Conservation (phyloP, 1,140 invertebrate species). For the Aphelenchoides besseyi region DNA sequence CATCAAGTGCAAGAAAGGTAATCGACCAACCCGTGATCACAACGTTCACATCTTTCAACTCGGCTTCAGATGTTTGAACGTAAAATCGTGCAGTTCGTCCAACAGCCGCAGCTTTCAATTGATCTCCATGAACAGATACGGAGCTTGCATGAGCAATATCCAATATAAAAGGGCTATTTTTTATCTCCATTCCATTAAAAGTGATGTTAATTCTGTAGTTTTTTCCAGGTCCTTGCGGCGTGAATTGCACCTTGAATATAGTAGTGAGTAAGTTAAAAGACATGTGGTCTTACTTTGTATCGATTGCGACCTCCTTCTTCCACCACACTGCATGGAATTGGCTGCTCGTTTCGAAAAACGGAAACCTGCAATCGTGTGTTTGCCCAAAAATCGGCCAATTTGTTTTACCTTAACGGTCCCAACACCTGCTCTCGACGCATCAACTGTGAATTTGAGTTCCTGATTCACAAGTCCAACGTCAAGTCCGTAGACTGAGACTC, state of each 20-base stretch:
- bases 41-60: constrained; percentile 64
- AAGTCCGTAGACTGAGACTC: constrained; percentile 72
- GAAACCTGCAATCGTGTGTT: constrained; percentile 67
- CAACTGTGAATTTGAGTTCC: constrained; percentile 78
- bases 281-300: too few species aligned
- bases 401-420: constrained; percentile 75
- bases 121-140: constrained; percentile 70
- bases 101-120: constrained; percentile 70
- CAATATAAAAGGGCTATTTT: constrained; percentile 70
- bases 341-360: constrained; percentile 72
- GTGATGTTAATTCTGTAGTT: constrained; percentile 84
- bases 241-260: constrained; percentile 86
- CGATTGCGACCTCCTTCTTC: constrained; percentile 73
- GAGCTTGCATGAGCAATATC: constrained; percentile 65
- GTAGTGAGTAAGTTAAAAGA: too few species aligned
- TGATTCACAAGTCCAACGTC: constrained; percentile 76
- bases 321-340: constrained; percentile 78
- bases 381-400: too few species aligned
- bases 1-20: constrained; percentile 28
- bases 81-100: constrained; percentile 69
- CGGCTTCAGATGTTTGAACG: constrained; percentile 66
- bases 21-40: constrained; percentile 63
- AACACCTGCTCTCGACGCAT: constrained; percentile 76
- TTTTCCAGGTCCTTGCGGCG: constrained; percentile 81
- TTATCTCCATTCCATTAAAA: constrained; percentile 91